These are phyloP conservation scores for Sebastes trivittatus DNA, from an alignment of 2,797 vertebrate genomes.

Conservation along the genomic window DNA sequence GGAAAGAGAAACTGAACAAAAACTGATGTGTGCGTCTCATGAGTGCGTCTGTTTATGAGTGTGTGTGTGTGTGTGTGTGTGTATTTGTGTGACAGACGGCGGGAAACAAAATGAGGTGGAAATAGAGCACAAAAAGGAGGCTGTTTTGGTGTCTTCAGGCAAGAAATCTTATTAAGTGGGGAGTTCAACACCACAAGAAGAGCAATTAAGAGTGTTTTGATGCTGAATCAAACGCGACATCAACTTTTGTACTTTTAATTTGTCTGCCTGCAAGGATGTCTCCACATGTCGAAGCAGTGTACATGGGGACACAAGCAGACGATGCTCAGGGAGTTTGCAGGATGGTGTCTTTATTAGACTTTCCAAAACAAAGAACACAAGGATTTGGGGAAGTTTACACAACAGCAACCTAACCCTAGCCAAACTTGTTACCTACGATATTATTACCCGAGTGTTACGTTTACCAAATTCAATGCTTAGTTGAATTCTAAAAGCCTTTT, in stretches of 20 bases:
- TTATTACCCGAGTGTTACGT: neutral
- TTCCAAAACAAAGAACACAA: neutral
- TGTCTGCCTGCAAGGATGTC: neutral
- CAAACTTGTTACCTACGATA: neutral
- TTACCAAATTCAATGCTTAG: neutral
- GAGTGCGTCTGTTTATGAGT: neutral
- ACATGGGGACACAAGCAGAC: neutral
- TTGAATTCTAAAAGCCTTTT: neutral
- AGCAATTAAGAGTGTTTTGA: constrained; percentile 64
- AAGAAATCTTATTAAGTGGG: constrained; percentile 58
- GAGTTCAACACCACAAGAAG: constrained; percentile 51
- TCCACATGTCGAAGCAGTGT: neutral
- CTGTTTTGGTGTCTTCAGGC: constrained; percentile 44
- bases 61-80: neutral
- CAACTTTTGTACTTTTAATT: constrained; percentile 6
- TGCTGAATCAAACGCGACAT: constrained; percentile 26
- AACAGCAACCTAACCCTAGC: neutral
- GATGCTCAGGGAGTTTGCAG: neutral
- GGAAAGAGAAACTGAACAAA: neutral
- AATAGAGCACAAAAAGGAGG: constrained; percentile 21
- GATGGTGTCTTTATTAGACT: neutral
- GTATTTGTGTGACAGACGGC: constrained; percentile 5
- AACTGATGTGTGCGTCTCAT: neutral
- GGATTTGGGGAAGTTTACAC: neutral
- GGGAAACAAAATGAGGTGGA: constrained; percentile 10